Percentiles rank a stretch among this genome's conserved stretches.
Evolutionary conservation across 1,140 invertebrate genomes (phyloP).

Genomic region (Drosophila erecta): DNA sequence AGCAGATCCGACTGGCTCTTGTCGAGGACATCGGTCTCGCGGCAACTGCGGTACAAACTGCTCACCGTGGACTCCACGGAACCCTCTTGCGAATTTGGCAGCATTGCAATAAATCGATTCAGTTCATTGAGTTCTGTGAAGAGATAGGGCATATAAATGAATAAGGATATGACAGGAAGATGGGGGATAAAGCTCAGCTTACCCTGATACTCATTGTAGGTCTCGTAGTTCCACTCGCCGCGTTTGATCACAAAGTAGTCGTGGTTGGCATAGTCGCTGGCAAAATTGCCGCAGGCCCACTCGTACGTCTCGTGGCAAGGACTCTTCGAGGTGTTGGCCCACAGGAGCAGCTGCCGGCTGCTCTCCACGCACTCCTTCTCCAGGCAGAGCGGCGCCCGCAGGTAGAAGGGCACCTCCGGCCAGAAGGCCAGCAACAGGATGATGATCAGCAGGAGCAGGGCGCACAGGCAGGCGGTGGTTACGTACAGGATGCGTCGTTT

Average conservation of each 20-base stretch:
- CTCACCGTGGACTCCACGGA: slow-evolving; percentile 75
- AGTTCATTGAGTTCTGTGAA: slow-evolving; percentile 77
- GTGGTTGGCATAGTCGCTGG: slow-evolving; percentile 65
- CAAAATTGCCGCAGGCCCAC: slow-evolving; percentile 82
- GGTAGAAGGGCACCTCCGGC: slow-evolving; percentile 81
- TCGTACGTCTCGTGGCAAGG: slow-evolving; percentile 82
- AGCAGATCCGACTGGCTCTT: slow-evolving; percentile 79
- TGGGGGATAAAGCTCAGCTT: slow-evolving; percentile 4
- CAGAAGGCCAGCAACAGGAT: slow-evolving; percentile 79
- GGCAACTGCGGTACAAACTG: slow-evolving; percentile 76
- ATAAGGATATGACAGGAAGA: no score
- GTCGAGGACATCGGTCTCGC: slow-evolving; percentile 77
- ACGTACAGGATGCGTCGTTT: slow-evolving; percentile 78
- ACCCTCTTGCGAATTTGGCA: slow-evolving; percentile 70
- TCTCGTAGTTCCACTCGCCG: slow-evolving; percentile 83
- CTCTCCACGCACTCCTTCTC: slow-evolving; percentile 80
- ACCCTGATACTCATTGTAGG: slow-evolving; percentile 84
- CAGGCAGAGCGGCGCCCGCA: slow-evolving; percentile 77
- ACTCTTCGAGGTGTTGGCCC: slow-evolving; percentile 77
- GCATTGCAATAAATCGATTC: slow-evolving; percentile 83
- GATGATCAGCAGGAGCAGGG: slow-evolving; percentile 75
- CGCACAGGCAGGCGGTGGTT: slow-evolving; percentile 77
- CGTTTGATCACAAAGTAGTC: slow-evolving; percentile 82
- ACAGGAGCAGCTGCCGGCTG: slow-evolving; percentile 76
- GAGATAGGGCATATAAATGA: background rate